These are phyloP conservation scores for Sphaeramia orbicularis DNA, from an alignment of 2,797 vertebrate genomes.

Conservation along the genomic window DNA sequence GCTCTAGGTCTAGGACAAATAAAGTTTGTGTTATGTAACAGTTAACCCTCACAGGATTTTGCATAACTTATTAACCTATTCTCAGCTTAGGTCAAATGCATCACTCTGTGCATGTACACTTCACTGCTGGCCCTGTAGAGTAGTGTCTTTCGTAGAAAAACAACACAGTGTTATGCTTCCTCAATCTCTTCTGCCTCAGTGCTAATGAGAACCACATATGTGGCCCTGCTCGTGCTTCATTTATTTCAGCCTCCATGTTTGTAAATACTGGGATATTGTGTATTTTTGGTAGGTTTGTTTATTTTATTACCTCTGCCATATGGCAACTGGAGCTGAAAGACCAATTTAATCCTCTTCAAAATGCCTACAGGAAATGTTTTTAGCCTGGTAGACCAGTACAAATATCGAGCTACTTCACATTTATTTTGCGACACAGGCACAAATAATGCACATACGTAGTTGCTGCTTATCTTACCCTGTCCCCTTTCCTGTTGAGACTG, in stretches of 20 bases:
- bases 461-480: conserved; percentile 31
- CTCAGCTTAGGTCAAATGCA: conserved; percentile 1
- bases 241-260: conserved; percentile 38
- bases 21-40: conserved; percentile 10
- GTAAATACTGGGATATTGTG: conserved; percentile 34
- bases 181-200: conserved; percentile 51
- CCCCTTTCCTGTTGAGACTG: conserved; percentile 31
- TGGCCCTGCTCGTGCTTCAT: conserved; percentile 43
- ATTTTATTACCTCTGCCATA: conserved; percentile 27
- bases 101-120: conserved; percentile 11
- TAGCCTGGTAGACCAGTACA: neutral
- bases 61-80: neutral
- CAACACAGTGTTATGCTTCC: conserved; percentile 16
- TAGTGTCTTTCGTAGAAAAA: too few relatives aligned
- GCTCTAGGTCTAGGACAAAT: conserved; percentile 3
- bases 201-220: conserved; percentile 54
- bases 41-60: conserved; percentile 8
- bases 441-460: too few relatives aligned
- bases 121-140: conserved; percentile 21
- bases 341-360: conserved; percentile 17
- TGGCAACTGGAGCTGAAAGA: conserved; percentile 27
- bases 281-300: conserved; percentile 17
- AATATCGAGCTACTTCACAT: too few relatives aligned
- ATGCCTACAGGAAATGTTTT: neutral
- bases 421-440: too few relatives aligned